These are phyloP conservation scores for Zosterops japonicus DNA, from an alignment of 2,113 vertebrate genomes.

Conservation along the genomic window DNA sequence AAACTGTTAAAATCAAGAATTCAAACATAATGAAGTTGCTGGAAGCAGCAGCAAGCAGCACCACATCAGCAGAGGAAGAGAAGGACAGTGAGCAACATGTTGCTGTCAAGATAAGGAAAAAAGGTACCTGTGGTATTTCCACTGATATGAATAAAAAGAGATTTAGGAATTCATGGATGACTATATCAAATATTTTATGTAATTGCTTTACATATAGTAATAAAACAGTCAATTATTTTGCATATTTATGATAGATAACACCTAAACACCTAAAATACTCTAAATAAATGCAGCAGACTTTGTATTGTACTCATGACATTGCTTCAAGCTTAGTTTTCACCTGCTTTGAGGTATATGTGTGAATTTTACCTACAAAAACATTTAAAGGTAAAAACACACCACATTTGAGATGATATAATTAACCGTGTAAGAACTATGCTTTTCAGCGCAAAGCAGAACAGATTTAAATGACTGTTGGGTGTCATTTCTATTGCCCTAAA, in stretches of 20 bases:
- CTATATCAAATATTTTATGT: not conserved
- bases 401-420: not conserved
- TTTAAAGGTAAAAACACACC: not conserved
- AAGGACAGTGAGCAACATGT: slow-evolving; percentile 19
- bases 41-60: slow-evolving; percentile 77
- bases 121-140: slow-evolving; percentile 63
- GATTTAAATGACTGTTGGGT: not conserved
- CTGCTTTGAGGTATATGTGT: not conserved
- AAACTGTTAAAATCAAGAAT: slow-evolving; percentile 76
- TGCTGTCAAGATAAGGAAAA: slow-evolving; percentile 66
- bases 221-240: not conserved
- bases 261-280: not conserved
- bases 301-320: not conserved
- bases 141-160: not conserved
- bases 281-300: not conserved
- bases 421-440: not conserved
- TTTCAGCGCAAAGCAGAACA: not conserved
- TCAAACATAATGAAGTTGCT: slow-evolving; percentile 85
- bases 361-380: not conserved
- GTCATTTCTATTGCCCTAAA: not conserved
- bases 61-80: slow-evolving; percentile 19
- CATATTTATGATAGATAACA: not conserved
- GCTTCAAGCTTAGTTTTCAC: not conserved
- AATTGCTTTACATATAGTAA: not conserved
- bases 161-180: not conserved